Evolutionary conservation across 2,797 vertebrate species (phyloP), one percentile per base, ranked within the genome.

Genomic region (Prunella strophiata): DNA sequence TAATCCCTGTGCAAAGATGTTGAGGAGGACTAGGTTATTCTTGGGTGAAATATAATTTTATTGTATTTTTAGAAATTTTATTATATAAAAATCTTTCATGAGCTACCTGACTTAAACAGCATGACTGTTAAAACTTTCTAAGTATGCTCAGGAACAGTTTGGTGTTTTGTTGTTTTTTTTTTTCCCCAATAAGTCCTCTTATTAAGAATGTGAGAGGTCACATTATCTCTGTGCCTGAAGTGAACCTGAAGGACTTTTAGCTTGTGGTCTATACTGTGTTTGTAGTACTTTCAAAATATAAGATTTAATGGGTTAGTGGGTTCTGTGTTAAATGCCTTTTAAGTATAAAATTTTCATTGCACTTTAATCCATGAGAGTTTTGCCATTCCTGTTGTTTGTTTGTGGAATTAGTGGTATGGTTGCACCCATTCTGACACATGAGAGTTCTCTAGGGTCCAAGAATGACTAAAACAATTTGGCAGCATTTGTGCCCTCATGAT

Each of bases 31-130:
- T 90, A 85, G 54, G 58, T 75, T 95, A 63, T 77, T 85, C 62
- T 78, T 80, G 84, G 42, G 47, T 75, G 50, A 91, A 85, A 81
- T 90, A 80, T 32, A 0, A 80, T 86, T 88, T 85, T 32, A 65
- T 71, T 90, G 70, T 77, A 77, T 88, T 93, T 94, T 34, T 34
- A 34, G 79, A 88, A 78, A 77, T 65, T n/a, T 84, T 88, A 38
- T 85, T 89, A 74, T 55, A 67, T 40, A 70, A 73, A 95, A 90
- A 36, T 76, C 72, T 85, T 89, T 50, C 34, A 30, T 62, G 63
- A 85, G 52, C 71, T 91, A 47, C 59, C 75, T 85, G 72, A 76
- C 50, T 88, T 89, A 66, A 51, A 40, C 43, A 70, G 63, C 23
- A 18, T 59, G 61, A 77, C 65, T 83, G 48, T 85, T 54, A 73